phyloP scores from a whole-genome alignment of 2,113 vertebrate genomes.

The Brachyhypopomus gauderio region DNA sequence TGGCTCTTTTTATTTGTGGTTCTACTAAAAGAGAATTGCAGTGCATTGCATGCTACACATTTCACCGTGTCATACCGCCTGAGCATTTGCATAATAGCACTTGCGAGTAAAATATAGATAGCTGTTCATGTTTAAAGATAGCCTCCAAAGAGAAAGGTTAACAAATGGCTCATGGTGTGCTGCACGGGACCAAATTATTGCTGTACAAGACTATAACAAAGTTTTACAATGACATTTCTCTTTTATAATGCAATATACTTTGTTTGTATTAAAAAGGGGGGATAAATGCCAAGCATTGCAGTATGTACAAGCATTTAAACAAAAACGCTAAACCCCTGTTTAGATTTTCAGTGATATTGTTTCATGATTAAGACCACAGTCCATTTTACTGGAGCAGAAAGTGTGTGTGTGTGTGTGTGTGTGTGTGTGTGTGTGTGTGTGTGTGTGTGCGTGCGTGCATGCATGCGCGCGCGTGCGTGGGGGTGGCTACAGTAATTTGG shows the following conservation, averaged over 20 bases:
- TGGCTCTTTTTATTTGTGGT: conserved; percentile 57
- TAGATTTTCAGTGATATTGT: neutral
- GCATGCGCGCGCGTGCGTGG: no score
- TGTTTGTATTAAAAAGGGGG: neutral
- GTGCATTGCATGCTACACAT: conserved; percentile 60
- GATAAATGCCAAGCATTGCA: neutral
- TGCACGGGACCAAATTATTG: neutral
- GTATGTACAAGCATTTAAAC: neutral
- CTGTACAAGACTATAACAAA: neutral
- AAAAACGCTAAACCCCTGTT: conserved; percentile 13
- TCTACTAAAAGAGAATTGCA: conserved; percentile 60
- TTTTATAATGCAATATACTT: neutral
- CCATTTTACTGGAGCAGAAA: conserved; percentile 9
- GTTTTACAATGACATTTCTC: conserved; percentile 11
- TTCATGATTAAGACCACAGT: neutral
- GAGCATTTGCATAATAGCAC: conserved; percentile 64
- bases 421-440: no score
- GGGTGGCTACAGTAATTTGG: neutral
- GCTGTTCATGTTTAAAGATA: conserved; percentile 62
- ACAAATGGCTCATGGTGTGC: neutral
- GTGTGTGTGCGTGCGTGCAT: no score
- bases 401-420: no score
- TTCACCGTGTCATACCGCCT: conserved; percentile 68
- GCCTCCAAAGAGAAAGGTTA: conserved; percentile 30
- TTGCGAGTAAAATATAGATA: conserved; percentile 63